phyloP scores from a whole-genome alignment of 2,888 invertebrate genomes.

The Eristalis arbustorum region DNA sequence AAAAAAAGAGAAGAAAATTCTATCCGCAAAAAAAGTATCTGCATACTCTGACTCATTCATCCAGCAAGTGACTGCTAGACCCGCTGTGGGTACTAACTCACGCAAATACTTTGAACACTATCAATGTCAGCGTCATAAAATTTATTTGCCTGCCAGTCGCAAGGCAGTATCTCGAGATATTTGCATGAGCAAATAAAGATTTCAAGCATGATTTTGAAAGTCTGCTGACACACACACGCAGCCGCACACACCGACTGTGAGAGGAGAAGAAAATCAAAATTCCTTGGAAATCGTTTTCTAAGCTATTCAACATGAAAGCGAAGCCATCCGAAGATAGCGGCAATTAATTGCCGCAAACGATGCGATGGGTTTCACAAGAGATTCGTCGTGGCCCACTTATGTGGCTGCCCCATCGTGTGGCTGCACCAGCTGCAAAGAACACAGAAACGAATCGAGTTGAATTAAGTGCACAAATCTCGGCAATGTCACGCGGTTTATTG shows the following conservation, averaged over 20 bases:
- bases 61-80: neutral
- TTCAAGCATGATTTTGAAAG: neutral
- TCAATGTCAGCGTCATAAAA: neutral
- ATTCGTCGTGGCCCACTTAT: constrained; percentile 45
- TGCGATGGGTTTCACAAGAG: neutral
- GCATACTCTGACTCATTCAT: neutral
- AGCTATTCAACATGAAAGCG: neutral
- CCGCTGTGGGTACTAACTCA: neutral
- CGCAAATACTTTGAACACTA: neutral
- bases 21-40: neutral
- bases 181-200: neutral
- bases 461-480: constrained; percentile 44
- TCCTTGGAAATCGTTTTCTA: neutral
- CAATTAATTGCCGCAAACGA: neutral
- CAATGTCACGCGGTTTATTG: constrained; percentile 59
- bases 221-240: neutral
- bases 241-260: too few species aligned
- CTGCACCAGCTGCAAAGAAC: constrained; percentile 36
- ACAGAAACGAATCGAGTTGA: constrained; percentile 31
- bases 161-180: neutral
- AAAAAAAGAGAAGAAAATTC: neutral
- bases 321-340: neutral
- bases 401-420: neutral
- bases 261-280: neutral
- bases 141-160: neutral